Evolutionary conservation across 2,888 invertebrate genomes (phyloP).

Genomic region (Prenolepis imparis): DNA sequence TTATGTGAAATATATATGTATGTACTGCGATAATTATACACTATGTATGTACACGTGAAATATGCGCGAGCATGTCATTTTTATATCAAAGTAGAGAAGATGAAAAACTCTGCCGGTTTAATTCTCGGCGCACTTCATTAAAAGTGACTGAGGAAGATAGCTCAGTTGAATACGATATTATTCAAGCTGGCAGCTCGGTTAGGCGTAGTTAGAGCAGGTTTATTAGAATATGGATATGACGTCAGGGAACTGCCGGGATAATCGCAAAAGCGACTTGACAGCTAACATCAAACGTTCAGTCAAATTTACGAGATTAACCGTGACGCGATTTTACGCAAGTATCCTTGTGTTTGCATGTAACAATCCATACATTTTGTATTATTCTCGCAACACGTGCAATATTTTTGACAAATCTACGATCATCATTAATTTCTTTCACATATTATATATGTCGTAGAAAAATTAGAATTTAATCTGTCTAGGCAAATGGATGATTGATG

Average conservation of each 20-base stretch:
- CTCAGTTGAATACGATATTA: constrained; percentile 5
- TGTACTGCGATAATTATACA: not conserved
- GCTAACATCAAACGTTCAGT: constrained; percentile 4
- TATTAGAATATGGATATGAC: constrained; percentile 41
- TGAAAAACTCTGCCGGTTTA: constrained; percentile 12
- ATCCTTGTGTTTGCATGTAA: not conserved
- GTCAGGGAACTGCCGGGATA: constrained; percentile 17
- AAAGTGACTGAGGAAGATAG: constrained; percentile 10
- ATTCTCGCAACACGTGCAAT: not conserved
- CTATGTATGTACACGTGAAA: not conserved
- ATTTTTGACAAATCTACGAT: not conserved
- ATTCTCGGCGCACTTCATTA: constrained; percentile 9
- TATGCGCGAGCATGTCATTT: not conserved
- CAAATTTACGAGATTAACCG: constrained; percentile 29
- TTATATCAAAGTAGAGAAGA: not conserved
- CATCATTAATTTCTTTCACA: not conserved
- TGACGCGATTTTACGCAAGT: not conserved
- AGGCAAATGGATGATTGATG: constrained; percentile 10
- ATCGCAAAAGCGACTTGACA: constrained; percentile 28
- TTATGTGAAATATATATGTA: not conserved
- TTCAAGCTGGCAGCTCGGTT: constrained; percentile 26
- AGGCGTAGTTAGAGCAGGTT: constrained; percentile 15
- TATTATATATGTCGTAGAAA: not conserved
- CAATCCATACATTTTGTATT: not conserved
- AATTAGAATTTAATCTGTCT: not conserved